These are phyloP conservation scores for Dendrocopos noguchii DNA, from an alignment of 2,113 vertebrate species.

Conservation along the genomic window DNA sequence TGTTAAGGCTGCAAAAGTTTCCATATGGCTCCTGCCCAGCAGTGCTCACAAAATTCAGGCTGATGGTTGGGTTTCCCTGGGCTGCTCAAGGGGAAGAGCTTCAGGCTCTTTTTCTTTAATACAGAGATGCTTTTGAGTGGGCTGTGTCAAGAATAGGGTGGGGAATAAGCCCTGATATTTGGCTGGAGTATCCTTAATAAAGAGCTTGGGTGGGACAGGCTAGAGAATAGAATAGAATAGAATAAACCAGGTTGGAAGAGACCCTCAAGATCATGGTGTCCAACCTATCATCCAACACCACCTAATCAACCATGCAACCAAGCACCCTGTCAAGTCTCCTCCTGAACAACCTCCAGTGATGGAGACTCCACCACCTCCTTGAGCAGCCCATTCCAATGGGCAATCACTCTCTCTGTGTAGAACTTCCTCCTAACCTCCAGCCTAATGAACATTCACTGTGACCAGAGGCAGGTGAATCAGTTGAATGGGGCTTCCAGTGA, in stretches of 20 bases:
- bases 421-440: too few species aligned
- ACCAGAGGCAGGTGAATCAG: not conserved
- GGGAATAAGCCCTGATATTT: not conserved
- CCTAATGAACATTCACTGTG: too few species aligned
- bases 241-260: too few species aligned
- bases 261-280: too few species aligned
- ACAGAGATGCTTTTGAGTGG: not conserved
- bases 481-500: not conserved
- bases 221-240: accelerated
- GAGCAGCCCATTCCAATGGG: too few species aligned
- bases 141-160: not conserved
- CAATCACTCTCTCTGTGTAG: too few species aligned
- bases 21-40: not conserved
- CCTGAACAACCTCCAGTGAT: too few species aligned
- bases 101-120: not conserved
- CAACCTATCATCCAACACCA: too few species aligned
- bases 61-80: not conserved
- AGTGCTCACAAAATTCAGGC: not conserved
- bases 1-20: constrained; percentile 52
- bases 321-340: too few species aligned
- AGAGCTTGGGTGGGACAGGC: not conserved
- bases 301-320: too few species aligned
- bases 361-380: too few species aligned
- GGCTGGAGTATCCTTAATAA: not conserved
- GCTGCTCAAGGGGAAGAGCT: not conserved